A percentile compares a stretch with the other conserved stretches of the same genome.
phyloP scores from a whole-genome alignment of 2,888 invertebrate genomes.

The Augiades crinisus region DNA sequence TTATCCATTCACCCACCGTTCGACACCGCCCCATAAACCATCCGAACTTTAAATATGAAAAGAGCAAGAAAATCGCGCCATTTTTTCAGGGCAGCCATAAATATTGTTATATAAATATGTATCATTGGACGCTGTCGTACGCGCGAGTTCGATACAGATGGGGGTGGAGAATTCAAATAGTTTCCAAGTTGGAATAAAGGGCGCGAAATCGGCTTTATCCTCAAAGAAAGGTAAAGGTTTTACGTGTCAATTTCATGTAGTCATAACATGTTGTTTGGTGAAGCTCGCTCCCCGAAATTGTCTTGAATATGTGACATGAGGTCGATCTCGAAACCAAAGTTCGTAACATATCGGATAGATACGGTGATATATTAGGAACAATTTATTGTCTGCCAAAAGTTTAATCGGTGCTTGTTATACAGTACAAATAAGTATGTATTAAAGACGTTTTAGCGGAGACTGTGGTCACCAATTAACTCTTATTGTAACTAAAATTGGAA shows the following conservation, averaged over 20 bases:
- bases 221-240: slow-evolving; percentile 27
- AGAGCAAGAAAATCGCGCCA: slow-evolving; percentile 55
- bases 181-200: slow-evolving; percentile 42
- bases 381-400: too few relatives aligned
- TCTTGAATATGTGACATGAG: slow-evolving; percentile 1
- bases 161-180: slow-evolving; percentile 53
- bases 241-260: slow-evolving; percentile 46
- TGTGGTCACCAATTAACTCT: too few relatives aligned
- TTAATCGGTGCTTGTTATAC: too few relatives aligned
- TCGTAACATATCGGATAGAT: too few relatives aligned
- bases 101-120: slow-evolving; percentile 78
- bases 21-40: slow-evolving; percentile 57
- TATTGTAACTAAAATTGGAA: too few relatives aligned
- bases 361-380: too few relatives aligned
- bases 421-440: too few relatives aligned
- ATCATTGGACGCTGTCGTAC: slow-evolving; percentile 69
- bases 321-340: neutral
- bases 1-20: slow-evolving; percentile 52
- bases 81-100: slow-evolving; percentile 65
- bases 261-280: slow-evolving; percentile 38
- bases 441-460: too few relatives aligned
- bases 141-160: slow-evolving; percentile 49
- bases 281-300: slow-evolving; percentile 7
- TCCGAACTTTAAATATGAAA: slow-evolving; percentile 73
- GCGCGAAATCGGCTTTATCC: slow-evolving; percentile 17